Conservation (phyloP, 2,888 invertebrate species). For the Dysmachus trigonus region DNA sequence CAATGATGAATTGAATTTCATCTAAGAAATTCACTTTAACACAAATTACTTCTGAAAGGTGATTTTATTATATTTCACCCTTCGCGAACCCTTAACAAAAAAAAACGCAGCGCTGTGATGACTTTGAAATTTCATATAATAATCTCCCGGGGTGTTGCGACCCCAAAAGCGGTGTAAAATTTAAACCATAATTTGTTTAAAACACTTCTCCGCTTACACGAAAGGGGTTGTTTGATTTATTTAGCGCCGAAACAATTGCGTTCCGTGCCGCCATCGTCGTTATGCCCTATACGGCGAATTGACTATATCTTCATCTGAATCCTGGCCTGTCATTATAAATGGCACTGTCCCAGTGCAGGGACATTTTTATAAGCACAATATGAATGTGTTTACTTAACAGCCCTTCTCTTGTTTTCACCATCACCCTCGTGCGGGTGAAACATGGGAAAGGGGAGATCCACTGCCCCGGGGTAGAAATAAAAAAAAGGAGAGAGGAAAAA, state of each 20-base stretch:
- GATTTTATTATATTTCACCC: not conserved
- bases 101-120: not conserved
- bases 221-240: slow-evolving; percentile 50
- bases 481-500: slow-evolving; percentile 40
- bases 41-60: not conserved
- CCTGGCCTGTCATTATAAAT: slow-evolving; percentile 24
- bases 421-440: slow-evolving; percentile 15
- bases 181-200: slow-evolving; percentile 52
- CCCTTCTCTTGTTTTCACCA: slow-evolving; percentile 48
- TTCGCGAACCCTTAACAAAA: not conserved
- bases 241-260: slow-evolving; percentile 36
- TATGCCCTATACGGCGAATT: slow-evolving; percentile 2
- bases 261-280: not conserved
- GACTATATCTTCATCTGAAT: slow-evolving; percentile 48
- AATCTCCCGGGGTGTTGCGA: slow-evolving; percentile 44
- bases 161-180: slow-evolving; percentile 50
- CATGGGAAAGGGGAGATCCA: not conserved
- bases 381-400: slow-evolving; percentile 49
- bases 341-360: slow-evolving; percentile 32
- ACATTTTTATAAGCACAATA: slow-evolving; percentile 50
- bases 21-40: not conserved
- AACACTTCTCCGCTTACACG: slow-evolving; percentile 45
- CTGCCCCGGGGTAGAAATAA: not conserved
- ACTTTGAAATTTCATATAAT: slow-evolving; percentile 31
- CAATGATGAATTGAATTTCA: not conserved